phyloP scores from a whole-genome alignment of 2,888 invertebrate genomes.

The Ichneumon xanthorius region DNA sequence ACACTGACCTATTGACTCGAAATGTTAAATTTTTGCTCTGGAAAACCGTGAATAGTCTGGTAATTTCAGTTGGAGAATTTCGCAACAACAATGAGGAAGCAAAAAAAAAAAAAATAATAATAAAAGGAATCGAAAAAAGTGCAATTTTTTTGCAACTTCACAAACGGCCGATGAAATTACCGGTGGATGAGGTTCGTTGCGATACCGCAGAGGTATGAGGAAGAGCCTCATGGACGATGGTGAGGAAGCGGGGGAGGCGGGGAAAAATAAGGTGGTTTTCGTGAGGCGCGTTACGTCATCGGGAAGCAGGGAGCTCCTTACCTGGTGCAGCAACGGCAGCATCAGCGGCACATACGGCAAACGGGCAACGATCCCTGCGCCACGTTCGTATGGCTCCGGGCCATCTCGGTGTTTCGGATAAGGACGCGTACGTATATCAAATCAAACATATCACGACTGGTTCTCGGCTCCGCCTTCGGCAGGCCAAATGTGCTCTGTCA shows the following conservation, averaged over 20 bases:
- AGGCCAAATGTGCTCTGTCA: conserved; percentile 73
- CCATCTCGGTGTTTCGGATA: conserved; percentile 69
- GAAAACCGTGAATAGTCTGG: too few species aligned
- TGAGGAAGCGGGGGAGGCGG: not conserved
- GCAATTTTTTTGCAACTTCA: not conserved
- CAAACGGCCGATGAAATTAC: conserved; percentile 6
- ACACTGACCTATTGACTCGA: too few species aligned
- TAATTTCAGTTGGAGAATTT: too few species aligned
- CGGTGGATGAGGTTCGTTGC: not conserved
- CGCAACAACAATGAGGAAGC: too few species aligned
- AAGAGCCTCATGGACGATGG: not conserved
- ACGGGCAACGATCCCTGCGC: conserved; percentile 46
- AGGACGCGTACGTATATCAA: conserved; percentile 73
- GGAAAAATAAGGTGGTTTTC: conserved; percentile 33
- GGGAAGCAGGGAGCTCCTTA: conserved; percentile 51
- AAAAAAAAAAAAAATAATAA: not conserved
- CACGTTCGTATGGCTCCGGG: conserved; percentile 46
- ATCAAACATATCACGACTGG: conserved; percentile 74
- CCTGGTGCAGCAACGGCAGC: conserved; percentile 30
- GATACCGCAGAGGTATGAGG: not conserved
- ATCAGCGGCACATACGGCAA: conserved; percentile 44
- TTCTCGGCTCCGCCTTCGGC: conserved; percentile 71
- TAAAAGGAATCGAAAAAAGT: not conserved
- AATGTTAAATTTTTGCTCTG: too few species aligned
- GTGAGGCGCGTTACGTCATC: conserved; percentile 51